A percentile compares a stretch with the other conserved stretches of the same genome.
Conservation (phyloP, 2,797 vertebrate species). For the Phataginus tetradactyla region DNA sequence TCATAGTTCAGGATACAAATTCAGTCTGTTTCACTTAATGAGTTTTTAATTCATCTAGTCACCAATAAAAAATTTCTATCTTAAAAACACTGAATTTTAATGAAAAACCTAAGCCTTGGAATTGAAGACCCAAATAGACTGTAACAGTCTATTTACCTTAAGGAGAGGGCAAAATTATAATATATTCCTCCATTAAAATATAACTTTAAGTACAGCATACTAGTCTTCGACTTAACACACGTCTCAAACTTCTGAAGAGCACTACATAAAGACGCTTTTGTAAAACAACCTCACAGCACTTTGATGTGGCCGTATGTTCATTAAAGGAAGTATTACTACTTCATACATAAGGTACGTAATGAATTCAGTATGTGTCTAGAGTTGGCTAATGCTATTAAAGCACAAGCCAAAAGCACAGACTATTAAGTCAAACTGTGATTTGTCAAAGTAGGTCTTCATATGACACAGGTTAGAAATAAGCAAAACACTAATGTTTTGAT, state of each 20-base stretch:
- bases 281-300: constrained; percentile 75
- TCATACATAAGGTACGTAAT: constrained; percentile 82
- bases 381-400: constrained; percentile 77
- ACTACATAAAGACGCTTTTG: constrained; percentile 69
- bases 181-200: constrained; percentile 71
- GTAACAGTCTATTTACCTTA: constrained; percentile 65
- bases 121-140: constrained; percentile 40
- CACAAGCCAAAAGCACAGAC: constrained; percentile 78
- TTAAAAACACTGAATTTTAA: constrained; percentile 55
- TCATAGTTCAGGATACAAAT: constrained; percentile 18
- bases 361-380: constrained; percentile 79
- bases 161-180: constrained; percentile 70
- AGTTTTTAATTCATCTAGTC: constrained; percentile 45
- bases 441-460: constrained; percentile 77
- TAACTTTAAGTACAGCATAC: constrained; percentile 68
- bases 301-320: constrained; percentile 80
- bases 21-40: constrained; percentile 22
- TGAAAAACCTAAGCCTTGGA: constrained; percentile 60
- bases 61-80: constrained; percentile 39
- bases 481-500: constrained; percentile 14
- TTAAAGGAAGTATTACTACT: constrained; percentile 79
- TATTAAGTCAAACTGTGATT: constrained; percentile 76
- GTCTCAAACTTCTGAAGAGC: constrained; percentile 65
- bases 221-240: constrained; percentile 64
- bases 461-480: constrained; percentile 73